Conservation (phyloP, 2,888 invertebrate species). For the Papilio demoleus region DNA sequence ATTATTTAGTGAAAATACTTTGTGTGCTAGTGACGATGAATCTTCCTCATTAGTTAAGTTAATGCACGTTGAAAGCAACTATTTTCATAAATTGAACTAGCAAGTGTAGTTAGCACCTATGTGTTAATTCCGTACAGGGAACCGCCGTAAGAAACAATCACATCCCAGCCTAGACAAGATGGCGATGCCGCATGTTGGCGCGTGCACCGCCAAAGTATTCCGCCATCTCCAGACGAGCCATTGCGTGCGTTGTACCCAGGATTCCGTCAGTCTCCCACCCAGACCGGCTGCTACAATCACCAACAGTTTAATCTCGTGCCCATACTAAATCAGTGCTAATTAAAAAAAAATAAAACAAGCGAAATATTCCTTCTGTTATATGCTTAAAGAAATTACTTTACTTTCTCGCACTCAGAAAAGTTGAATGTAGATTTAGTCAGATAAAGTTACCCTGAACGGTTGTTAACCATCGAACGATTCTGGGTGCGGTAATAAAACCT, state of each 20-base stretch:
- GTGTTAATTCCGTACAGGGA: conserved; percentile 19
- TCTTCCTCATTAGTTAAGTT: neutral
- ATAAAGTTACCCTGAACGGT: too few relatives aligned
- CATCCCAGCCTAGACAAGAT: conserved; percentile 61
- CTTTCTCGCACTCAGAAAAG: neutral
- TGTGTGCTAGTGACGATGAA: neutral
- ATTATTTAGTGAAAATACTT: neutral
- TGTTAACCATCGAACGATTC: neutral
- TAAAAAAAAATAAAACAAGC: neutral
- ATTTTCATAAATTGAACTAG: neutral
- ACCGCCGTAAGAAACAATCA: conserved; percentile 61
- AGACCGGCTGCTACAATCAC: conserved; percentile 58
- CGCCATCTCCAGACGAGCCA: conserved; percentile 63
- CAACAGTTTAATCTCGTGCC: conserved; percentile 50
- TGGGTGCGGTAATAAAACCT: neutral
- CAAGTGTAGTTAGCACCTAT: neutral
- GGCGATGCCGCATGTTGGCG: conserved; percentile 67
- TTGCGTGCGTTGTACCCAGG: conserved; percentile 55
- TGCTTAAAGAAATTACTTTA: neutral
- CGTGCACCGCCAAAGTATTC: conserved; percentile 61
- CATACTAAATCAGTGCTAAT: conserved; percentile 1
- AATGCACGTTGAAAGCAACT: neutral
- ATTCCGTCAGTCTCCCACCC: conserved; percentile 52
- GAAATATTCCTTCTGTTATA: neutral
- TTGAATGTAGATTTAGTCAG: too few relatives aligned